Percentiles rank a stretch among this genome's conserved stretches.
phyloP scores from a whole-genome alignment of 2,797 vertebrate species.

The Yasuhikotakia modesta region DNA sequence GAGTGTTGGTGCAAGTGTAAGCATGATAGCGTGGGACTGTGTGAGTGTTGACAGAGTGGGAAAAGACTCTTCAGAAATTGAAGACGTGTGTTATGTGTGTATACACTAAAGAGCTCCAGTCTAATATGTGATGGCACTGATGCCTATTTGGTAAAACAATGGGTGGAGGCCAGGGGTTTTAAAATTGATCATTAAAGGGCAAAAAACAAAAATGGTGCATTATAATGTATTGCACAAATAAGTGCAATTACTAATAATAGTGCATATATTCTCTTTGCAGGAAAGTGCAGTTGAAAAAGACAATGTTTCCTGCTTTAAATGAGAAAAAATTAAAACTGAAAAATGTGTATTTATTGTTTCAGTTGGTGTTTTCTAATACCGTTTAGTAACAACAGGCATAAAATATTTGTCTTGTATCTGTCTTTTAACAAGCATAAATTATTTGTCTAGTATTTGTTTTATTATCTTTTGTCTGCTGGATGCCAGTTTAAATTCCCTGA shows the following conservation, averaged over 20 bases:
- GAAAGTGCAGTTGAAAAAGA: too few relatives aligned
- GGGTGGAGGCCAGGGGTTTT: not conserved
- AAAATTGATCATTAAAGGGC: not conserved
- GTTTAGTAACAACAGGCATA: not conserved
- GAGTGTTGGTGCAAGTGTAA: slow-evolving; percentile 9
- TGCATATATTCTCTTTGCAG: too few relatives aligned
- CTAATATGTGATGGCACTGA: not conserved
- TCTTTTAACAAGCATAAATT: too few relatives aligned
- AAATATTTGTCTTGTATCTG: too few relatives aligned
- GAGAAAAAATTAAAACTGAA: not conserved
- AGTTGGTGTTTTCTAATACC: not conserved
- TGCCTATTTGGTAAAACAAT: not conserved
- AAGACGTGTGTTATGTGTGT: not conserved
- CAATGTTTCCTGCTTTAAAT: too few relatives aligned
- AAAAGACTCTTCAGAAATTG: slow-evolving; percentile 9
- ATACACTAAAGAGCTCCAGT: not conserved
- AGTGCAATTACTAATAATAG: too few relatives aligned
- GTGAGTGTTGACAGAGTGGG: slow-evolving; percentile 10
- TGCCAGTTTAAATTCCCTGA: not conserved
- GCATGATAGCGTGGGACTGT: not conserved
- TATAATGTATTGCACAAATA: too few relatives aligned
- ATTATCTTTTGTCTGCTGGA: not conserved
- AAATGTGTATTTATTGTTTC: not conserved
- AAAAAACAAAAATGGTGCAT: too few relatives aligned
- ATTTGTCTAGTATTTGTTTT: not conserved